These are phyloP conservation scores for Sphyrna mokarran DNA, from an alignment of 2,113 vertebrate genomes.

Conservation along the genomic window DNA sequence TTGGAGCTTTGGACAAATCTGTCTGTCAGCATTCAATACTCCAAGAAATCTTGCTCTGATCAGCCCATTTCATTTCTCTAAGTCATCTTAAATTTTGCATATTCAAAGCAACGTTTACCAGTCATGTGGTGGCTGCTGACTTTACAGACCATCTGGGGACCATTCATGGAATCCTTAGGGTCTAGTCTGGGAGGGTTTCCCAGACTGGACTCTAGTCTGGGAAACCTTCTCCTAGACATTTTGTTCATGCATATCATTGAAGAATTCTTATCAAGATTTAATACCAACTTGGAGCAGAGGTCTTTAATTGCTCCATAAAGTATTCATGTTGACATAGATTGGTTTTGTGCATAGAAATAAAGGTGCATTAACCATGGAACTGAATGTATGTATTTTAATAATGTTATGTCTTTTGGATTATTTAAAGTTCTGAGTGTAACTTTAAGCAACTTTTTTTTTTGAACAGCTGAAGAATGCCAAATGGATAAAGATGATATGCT, in stretches of 20 bases:
- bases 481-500: slow-evolving; percentile 86
- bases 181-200: too few relatives aligned
- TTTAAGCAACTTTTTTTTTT: slow-evolving; percentile 34
- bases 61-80: too few relatives aligned
- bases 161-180: too few relatives aligned
- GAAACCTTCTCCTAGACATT: too few relatives aligned
- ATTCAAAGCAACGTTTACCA: too few relatives aligned
- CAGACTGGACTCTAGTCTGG: too few relatives aligned
- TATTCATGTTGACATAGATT: neutral
- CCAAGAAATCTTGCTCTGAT: too few relatives aligned
- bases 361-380: neutral
- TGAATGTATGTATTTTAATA: neutral
- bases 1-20: too few relatives aligned
- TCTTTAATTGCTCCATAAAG: neutral
- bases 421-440: neutral
- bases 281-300: neutral
- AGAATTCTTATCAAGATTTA: neutral
- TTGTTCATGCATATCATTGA: neutral
- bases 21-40: too few relatives aligned
- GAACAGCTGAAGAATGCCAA: slow-evolving; percentile 78
- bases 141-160: too few relatives aligned
- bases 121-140: too few relatives aligned
- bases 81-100: too few relatives aligned
- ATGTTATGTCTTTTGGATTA: neutral
- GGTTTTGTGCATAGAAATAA: neutral